Percentiles rank a stretch among this genome's conserved stretches.
These are phyloP conservation scores for Andrena haemorrhoa DNA, from an alignment of 2,888 invertebrate genomes.

Conservation along the genomic window DNA sequence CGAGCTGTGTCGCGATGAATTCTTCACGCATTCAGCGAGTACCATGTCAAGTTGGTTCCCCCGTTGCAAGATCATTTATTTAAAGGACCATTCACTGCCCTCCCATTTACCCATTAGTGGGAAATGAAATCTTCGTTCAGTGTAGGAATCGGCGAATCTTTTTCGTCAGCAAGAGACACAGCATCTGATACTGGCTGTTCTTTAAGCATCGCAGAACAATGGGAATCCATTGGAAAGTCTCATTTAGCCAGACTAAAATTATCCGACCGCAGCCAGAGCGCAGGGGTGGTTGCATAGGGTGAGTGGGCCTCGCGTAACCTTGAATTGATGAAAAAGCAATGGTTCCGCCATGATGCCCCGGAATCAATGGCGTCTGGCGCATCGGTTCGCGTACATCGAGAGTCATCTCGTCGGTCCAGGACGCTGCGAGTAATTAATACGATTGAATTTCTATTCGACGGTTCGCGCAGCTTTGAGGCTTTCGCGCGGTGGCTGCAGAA, in stretches of 20 bases:
- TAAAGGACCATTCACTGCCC: no score
- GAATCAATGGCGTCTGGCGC: conserved; percentile 44
- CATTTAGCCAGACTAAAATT: not conserved
- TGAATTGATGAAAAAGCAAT: conserved; percentile 41
- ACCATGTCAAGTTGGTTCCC: not conserved
- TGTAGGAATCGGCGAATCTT: no score
- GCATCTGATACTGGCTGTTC: no score
- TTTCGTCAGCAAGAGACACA: no score
- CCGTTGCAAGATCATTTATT: not conserved
- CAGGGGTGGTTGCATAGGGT: not conserved
- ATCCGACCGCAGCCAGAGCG: not conserved
- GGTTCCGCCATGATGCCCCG: not conserved
- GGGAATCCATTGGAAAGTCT: no score
- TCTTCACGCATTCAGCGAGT: not conserved
- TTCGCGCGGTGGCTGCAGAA: conserved; percentile 53
- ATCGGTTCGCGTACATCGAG: conserved; percentile 46
- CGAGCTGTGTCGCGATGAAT: not conserved
- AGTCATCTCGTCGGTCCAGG: conserved; percentile 61
- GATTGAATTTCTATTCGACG: conserved; percentile 75
- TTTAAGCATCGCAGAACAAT: no score
- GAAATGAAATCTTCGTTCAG: no score
- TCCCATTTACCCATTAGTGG: no score
- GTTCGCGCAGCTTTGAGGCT: conserved; percentile 64
- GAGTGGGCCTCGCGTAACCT: conserved; percentile 26
- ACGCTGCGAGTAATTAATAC: conserved; percentile 79